phyloP scores from a whole-genome alignment of 2,113 vertebrate species.

The Chionomys nivalis region DNA sequence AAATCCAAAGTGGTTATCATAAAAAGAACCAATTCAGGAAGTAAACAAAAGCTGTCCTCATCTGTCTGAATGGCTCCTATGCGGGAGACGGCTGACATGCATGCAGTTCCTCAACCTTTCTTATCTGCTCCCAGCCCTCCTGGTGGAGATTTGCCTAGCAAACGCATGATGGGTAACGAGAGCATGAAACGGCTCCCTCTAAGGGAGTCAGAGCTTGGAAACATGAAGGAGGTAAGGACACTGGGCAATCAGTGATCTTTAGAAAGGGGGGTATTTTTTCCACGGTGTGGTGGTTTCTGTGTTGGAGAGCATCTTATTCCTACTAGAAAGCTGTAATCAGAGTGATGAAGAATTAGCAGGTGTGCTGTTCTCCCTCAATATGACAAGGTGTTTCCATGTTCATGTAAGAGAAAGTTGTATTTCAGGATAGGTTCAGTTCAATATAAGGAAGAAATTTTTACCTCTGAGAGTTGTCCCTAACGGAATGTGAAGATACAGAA shows the following conservation, averaged over 20 bases:
- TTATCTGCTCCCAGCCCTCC: background rate
- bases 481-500: background rate
- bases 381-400: background rate
- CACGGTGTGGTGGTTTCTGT: background rate
- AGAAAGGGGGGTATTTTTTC: background rate
- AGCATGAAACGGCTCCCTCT: background rate
- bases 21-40: slow-evolving; percentile 34
- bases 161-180: background rate
- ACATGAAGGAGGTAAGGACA: background rate
- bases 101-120: background rate
- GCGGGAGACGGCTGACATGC: background rate
- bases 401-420: slow-evolving; percentile 4
- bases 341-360: background rate
- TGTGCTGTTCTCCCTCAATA: background rate
- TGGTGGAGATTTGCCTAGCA: background rate
- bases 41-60: background rate
- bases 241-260: background rate
- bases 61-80: background rate
- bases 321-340: background rate
- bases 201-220: background rate
- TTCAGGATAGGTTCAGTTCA: background rate
- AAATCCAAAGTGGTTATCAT: slow-evolving; percentile 30
- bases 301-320: background rate
- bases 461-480: background rate
- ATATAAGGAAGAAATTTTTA: background rate